These are phyloP conservation scores for Okamejei kenojei DNA, from an alignment of 2,797 vertebrate genomes.

Conservation along the genomic window DNA sequence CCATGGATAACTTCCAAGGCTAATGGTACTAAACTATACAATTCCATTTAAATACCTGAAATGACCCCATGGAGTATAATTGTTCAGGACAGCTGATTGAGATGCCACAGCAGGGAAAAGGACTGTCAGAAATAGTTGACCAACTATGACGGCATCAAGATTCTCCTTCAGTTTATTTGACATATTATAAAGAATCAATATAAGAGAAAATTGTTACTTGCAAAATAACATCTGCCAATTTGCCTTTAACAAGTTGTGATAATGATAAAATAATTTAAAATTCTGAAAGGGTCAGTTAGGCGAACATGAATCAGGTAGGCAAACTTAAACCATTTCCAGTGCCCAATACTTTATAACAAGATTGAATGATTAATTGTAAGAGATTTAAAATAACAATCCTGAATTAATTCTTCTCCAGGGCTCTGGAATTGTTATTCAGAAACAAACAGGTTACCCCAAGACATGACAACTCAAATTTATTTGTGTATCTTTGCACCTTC, in stretches of 20 bases:
- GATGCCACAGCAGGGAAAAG: background rate
- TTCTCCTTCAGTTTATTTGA: background rate
- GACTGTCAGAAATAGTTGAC: background rate
- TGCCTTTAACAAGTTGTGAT: background rate
- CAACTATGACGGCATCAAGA: background rate
- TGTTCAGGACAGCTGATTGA: background rate
- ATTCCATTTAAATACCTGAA: background rate
- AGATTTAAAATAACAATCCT: background rate
- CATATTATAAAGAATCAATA: background rate
- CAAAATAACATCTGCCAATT: background rate
- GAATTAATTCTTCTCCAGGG: background rate
- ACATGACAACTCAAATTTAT: background rate
- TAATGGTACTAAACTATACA: background rate
- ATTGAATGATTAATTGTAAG: background rate
- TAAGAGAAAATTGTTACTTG: background rate
- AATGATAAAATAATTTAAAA: background rate
- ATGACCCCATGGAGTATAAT: background rate
- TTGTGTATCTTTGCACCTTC: background rate
- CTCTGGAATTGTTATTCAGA: background rate
- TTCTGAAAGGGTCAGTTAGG: background rate
- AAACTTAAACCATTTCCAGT: background rate
- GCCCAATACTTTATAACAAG: background rate
- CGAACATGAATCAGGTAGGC: background rate
- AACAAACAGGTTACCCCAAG: background rate
- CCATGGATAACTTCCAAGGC: background rate